Evolutionary conservation across 2,797 vertebrate species (phyloP).

Genomic region (Semotilus atromaculatus): DNA sequence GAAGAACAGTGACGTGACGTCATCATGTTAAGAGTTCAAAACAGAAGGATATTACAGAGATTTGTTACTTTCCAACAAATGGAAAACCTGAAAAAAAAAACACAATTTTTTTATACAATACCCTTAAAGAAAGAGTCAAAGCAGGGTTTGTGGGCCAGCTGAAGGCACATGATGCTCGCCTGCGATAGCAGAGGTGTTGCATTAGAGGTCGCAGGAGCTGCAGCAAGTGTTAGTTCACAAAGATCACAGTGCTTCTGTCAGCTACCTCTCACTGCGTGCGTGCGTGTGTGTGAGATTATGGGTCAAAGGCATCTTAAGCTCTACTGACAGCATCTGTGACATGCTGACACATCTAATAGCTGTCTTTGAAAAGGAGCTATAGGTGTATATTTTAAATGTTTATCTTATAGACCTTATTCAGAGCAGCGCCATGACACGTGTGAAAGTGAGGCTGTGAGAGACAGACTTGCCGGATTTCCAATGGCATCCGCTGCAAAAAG

Average conservation of each 20-base stretch:
- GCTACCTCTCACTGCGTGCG: not conserved
- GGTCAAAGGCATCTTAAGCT: slow-evolving; percentile 4
- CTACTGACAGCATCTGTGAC: not conserved
- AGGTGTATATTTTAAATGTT: not conserved
- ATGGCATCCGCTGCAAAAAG: no score
- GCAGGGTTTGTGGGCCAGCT: not conserved
- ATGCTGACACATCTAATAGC: not conserved
- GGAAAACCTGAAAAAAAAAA: not conserved
- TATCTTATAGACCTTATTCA: no score
- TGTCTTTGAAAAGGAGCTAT: not conserved
- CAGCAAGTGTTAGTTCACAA: slow-evolving; percentile 38
- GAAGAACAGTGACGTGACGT: not conserved
- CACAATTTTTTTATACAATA: not conserved
- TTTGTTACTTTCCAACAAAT: not conserved
- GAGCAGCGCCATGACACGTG: no score
- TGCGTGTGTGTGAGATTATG: not conserved
- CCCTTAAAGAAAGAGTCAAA: not conserved
- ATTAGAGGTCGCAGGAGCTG: slow-evolving; percentile 6
- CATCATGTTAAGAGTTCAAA: not conserved
- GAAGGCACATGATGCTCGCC: not conserved
- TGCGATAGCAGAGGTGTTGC: not conserved
- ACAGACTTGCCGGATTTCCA: no score
- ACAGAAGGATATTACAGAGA: not conserved
- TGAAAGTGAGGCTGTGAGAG: no score
- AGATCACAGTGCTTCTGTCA: slow-evolving; percentile 56